These are phyloP conservation scores for Cyphomyrus discorhynchus DNA, from an alignment of 2,113 vertebrate genomes.

Conservation along the genomic window DNA sequence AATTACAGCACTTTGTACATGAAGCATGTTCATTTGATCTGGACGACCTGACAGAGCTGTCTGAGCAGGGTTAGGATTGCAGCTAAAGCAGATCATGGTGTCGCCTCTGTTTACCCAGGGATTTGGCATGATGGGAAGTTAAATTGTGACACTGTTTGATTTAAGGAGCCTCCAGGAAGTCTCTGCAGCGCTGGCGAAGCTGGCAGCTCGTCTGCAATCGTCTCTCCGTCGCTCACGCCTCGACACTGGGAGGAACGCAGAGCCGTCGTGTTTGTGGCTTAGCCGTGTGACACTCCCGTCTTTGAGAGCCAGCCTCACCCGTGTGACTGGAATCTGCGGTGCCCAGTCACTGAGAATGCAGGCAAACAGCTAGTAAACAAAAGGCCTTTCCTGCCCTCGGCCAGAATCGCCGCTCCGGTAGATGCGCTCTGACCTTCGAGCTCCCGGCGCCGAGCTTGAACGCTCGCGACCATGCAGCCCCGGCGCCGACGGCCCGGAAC, in stretches of 20 bases:
- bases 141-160: not conserved
- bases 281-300: conserved; percentile 24
- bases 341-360: not conserved
- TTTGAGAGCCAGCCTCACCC: conserved; percentile 19
- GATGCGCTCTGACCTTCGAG: not conserved
- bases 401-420: not conserved
- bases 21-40: not conserved
- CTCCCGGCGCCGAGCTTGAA: too few species aligned
- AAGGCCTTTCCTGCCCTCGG: not conserved
- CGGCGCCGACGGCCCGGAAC: not conserved
- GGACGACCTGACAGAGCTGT: not conserved
- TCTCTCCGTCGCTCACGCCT: not conserved
- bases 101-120: not conserved
- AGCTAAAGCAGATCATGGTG: not conserved
- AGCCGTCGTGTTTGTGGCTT: conserved; percentile 11
- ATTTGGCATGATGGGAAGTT: not conserved
- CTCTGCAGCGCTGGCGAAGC: not conserved
- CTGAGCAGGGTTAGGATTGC: not conserved
- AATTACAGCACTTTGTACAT: not conserved
- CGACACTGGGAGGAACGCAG: conserved; percentile 42
- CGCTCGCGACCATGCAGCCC: not conserved
- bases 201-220: not conserved
- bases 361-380: not conserved
- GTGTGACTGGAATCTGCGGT: not conserved
- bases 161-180: not conserved